A percentile compares a stretch with the other conserved stretches of the same genome.
phyloP scores from a whole-genome alignment of 2,888 invertebrate species.

The Cetonia aurata region DNA sequence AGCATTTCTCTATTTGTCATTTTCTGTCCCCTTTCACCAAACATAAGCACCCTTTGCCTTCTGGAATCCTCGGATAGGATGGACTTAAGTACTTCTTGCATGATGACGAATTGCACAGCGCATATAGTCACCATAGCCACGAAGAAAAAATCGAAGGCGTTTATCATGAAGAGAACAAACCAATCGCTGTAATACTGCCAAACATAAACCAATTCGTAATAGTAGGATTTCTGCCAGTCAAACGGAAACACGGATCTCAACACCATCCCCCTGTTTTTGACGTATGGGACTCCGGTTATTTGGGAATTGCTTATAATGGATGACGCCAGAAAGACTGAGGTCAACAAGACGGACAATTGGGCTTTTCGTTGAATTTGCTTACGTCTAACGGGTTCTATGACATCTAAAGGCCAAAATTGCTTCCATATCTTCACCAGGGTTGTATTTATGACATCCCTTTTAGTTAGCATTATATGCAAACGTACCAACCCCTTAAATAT shows the following conservation, averaged over 20 bases:
- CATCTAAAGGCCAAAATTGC: constrained; percentile 37
- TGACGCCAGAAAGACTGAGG: constrained; percentile 3
- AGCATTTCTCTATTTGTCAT: constrained; percentile 45
- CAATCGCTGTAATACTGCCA: constrained; percentile 48
- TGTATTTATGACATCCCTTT: constrained; percentile 34
- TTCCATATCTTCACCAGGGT: constrained; percentile 41
- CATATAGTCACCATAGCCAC: constrained; percentile 38
- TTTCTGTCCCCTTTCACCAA: constrained; percentile 25
- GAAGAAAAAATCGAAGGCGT: constrained; percentile 42
- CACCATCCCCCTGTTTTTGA: constrained; percentile 31
- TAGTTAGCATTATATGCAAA: constrained; percentile 30
- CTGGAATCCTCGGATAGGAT: constrained; percentile 31
- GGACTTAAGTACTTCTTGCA: constrained; percentile 49
- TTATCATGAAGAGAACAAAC: constrained; percentile 41
- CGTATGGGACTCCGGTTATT: constrained; percentile 36
- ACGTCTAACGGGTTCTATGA: constrained; percentile 11
- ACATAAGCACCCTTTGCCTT: constrained; percentile 31
- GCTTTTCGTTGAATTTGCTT: constrained; percentile 2
- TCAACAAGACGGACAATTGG: constrained; percentile 10
- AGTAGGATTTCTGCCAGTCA: constrained; percentile 40
- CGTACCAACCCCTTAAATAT: constrained; percentile 38
- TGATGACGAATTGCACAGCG: constrained; percentile 41
- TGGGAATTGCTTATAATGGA: constrained; percentile 36
- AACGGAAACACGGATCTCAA: constrained; percentile 49
- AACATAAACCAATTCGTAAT: constrained; percentile 49